Evolutionary conservation across 2,797 vertebrate genomes (phyloP).

Genomic region (Aphelocoma californica): DNA sequence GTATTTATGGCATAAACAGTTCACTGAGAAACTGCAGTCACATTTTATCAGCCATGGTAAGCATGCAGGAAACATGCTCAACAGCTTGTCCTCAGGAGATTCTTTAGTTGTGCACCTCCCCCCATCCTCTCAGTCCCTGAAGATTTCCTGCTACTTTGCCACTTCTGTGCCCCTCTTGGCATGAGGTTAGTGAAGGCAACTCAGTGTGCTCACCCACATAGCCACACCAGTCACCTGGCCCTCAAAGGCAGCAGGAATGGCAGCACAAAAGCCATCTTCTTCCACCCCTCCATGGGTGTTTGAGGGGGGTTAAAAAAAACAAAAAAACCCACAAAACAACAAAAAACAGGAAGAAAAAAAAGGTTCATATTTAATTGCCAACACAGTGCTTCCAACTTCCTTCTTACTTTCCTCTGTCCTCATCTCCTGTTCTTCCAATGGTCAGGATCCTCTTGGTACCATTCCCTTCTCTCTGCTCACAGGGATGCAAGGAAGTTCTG

Average conservation of each 20-base stretch:
- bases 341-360: not conserved
- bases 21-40: not conserved
- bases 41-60: not conserved
- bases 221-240: no score
- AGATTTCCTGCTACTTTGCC: not conserved
- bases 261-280: not conserved
- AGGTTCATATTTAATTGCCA: not conserved
- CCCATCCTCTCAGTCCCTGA: not conserved
- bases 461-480: not conserved
- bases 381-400: not conserved
- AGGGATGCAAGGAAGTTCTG: not conserved
- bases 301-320: not conserved
- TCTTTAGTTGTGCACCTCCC: not conserved
- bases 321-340: no score
- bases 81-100: not conserved
- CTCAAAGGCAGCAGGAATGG: not conserved
- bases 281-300: no score
- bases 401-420: not conserved
- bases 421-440: not conserved
- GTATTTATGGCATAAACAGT: not conserved
- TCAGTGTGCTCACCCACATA: fast-evolving
- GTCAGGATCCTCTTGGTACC: not conserved
- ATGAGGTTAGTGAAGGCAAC: fast-evolving
- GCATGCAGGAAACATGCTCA: not conserved
- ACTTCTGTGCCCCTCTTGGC: not conserved